Percentiles rank a stretch among this genome's conserved stretches.
These are phyloP conservation scores for Argyresthia albistria DNA, from an alignment of 2,888 invertebrate species.

Conservation along the genomic window DNA sequence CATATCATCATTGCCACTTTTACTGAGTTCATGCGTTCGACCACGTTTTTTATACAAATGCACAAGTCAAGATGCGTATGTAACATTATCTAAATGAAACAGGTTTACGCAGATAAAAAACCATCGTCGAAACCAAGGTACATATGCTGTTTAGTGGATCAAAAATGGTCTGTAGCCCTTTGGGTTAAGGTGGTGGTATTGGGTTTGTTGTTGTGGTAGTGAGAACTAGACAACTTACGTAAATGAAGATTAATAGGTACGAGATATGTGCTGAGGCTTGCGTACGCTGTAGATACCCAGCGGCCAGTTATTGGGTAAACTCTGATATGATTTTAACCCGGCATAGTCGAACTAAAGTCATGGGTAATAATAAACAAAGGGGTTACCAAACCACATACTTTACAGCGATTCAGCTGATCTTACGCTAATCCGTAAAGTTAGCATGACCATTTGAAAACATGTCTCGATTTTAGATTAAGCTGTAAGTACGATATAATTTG, in stretches of 20 bases:
- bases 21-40: background rate
- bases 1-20: too few species aligned
- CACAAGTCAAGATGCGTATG: background rate
- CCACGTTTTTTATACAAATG: background rate
- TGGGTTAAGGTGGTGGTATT: background rate
- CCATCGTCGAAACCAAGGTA: background rate
- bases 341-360: too few species aligned
- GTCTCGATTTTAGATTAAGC: too few species aligned
- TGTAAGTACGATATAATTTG: too few species aligned
- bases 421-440: too few species aligned
- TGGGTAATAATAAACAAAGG: too few species aligned
- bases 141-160: background rate
- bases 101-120: background rate
- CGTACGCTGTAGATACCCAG: background rate
- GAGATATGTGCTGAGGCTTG: background rate
- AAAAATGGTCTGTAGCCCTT: background rate
- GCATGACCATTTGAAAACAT: too few species aligned
- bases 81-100: constrained; percentile 3
- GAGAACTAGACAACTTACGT: constrained; percentile 1
- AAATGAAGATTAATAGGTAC: constrained; percentile 3
- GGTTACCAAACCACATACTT: too few species aligned
- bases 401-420: too few species aligned
- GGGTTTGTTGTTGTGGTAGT: background rate
- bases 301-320: background rate
- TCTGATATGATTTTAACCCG: background rate